Conservation (phyloP, 2,888 invertebrate genomes). For the Seira ritae region DNA sequence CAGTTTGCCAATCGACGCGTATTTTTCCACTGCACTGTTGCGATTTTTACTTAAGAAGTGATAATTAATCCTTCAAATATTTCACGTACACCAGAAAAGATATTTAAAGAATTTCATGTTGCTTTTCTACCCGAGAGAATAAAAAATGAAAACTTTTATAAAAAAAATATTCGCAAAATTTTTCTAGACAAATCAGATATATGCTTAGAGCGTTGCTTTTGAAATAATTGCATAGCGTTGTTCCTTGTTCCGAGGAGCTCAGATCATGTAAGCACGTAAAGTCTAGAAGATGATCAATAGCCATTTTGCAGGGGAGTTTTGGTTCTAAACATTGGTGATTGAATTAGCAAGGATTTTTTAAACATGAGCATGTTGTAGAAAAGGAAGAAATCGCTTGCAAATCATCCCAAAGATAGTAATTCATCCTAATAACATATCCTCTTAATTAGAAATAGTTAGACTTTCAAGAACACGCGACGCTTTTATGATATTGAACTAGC, state of each 20-base stretch:
- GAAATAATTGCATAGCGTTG: background rate
- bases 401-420: background rate
- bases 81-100: background rate
- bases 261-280: background rate
- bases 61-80: background rate
- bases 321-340: too few species aligned
- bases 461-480: slow-evolving; percentile 3
- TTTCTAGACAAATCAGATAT: too few species aligned
- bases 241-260: background rate
- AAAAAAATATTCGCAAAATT: too few species aligned
- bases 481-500: too few species aligned
- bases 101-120: background rate
- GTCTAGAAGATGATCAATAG: background rate
- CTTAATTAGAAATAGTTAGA: background rate
- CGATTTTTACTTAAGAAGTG: too few species aligned
- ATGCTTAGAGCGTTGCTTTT: too few species aligned
- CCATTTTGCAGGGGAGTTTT: too few species aligned
- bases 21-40: too few species aligned
- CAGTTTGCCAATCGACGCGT: background rate
- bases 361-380: background rate
- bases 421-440: background rate
- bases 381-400: background rate
- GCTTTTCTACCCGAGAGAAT: background rate
- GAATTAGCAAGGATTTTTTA: too few species aligned
- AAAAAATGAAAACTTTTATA: background rate